phyloP scores from a whole-genome alignment of 2,888 invertebrate species.

The Patella ulyssiponensis region DNA sequence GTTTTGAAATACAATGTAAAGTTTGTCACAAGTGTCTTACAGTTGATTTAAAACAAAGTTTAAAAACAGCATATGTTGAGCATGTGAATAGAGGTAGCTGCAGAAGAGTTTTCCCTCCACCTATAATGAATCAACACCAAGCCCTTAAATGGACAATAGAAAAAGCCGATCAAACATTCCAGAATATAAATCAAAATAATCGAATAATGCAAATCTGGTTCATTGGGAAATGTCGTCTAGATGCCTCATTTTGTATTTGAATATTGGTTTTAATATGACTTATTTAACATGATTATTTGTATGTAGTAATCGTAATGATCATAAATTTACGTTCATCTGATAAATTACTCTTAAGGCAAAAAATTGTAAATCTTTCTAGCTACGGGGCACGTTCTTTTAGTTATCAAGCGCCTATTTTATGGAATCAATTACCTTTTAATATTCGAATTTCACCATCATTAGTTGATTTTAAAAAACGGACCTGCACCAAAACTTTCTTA shows the following conservation, averaged over 20 bases:
- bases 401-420: too few species aligned
- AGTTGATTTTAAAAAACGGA: too few species aligned
- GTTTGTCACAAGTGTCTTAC: slow-evolving; percentile 86
- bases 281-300: too few species aligned
- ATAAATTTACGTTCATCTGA: too few species aligned
- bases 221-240: slow-evolving; percentile 87
- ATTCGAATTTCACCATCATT: too few species aligned
- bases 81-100: slow-evolving; percentile 86
- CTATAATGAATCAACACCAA: slow-evolving; percentile 55
- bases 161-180: slow-evolving; percentile 50
- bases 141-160: slow-evolving; percentile 49
- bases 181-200: slow-evolving; percentile 79
- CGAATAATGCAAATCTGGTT: slow-evolving; percentile 87
- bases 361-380: too few species aligned
- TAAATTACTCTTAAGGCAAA: too few species aligned
- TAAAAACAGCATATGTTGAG: slow-evolving; percentile 84
- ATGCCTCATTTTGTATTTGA: slow-evolving; percentile 82
- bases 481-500: too few species aligned
- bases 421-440: too few species aligned
- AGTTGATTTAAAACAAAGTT: slow-evolving; percentile 75
- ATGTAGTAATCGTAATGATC: too few species aligned
- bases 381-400: too few species aligned
- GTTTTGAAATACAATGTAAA: slow-evolving; percentile 80
- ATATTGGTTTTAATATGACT: too few species aligned
- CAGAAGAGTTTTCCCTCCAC: slow-evolving; percentile 85